phyloP scores from a whole-genome alignment of 2,888 invertebrate species.

The Ophion obscuratus region DNA sequence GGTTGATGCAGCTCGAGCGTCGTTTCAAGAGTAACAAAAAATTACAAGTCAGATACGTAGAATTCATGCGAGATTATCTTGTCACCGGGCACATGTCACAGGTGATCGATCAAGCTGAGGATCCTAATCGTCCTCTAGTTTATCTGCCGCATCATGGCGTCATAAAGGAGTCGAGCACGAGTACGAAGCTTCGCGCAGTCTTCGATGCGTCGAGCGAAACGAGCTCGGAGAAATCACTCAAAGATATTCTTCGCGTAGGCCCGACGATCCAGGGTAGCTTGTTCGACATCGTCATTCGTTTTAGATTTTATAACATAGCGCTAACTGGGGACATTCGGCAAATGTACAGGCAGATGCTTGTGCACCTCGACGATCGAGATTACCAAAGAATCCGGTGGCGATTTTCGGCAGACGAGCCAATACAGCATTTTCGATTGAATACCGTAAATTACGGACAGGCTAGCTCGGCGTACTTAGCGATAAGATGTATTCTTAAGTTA shows the following conservation, averaged over 20 bases:
- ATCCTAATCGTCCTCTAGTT: not conserved
- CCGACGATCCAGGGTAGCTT: slow-evolving; percentile 49
- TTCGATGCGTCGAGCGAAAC: slow-evolving; percentile 46
- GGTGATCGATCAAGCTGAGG: not conserved
- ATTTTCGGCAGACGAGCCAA: slow-evolving; percentile 42
- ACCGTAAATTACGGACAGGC: slow-evolving; percentile 71
- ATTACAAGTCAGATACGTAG: slow-evolving; percentile 23
- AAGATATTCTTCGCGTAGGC: not conserved
- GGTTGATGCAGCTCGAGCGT: slow-evolving; percentile 12
- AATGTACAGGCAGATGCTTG: slow-evolving; percentile 75
- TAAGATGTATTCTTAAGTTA: slow-evolving; percentile 65
- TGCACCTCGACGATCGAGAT: slow-evolving; percentile 67
- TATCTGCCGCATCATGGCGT: slow-evolving; percentile 45
- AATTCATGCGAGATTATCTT: slow-evolving; percentile 44
- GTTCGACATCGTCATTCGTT: slow-evolving; percentile 71
- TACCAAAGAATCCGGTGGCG: slow-evolving; percentile 74
- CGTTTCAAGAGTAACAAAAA: slow-evolving; percentile 11
- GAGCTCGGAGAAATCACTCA: slow-evolving; percentile 48
- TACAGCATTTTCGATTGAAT: slow-evolving; percentile 64
- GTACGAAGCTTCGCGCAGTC: slow-evolving; percentile 29
- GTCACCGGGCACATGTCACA: slow-evolving; percentile 45
- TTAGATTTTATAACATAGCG: slow-evolving; percentile 71
- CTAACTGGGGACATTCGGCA: slow-evolving; percentile 74
- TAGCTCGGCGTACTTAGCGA: slow-evolving; percentile 68
- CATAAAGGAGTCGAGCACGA: slow-evolving; percentile 27